These are phyloP conservation scores for Pseudochromis fuscus DNA, from an alignment of 2,797 vertebrate species.

Conservation along the genomic window DNA sequence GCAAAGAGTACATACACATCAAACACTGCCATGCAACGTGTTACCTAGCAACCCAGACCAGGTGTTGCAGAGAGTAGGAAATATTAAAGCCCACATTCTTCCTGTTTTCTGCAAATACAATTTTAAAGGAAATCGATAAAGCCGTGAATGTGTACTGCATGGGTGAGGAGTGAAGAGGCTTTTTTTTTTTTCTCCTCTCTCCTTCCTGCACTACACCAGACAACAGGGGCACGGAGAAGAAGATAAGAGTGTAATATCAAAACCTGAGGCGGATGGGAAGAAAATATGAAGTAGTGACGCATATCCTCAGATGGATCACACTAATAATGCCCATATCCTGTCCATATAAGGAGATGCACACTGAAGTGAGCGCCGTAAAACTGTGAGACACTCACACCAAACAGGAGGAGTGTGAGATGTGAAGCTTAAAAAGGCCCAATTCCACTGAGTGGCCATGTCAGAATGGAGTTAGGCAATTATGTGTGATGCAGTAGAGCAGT, in stretches of 20 bases:
- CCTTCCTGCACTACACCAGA: constrained; percentile 19
- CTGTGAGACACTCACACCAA: constrained; percentile 1
- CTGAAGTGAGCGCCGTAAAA: constrained; percentile 23
- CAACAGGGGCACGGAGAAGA: constrained; percentile 45
- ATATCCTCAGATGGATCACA: constrained; percentile 62
- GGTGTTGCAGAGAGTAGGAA: constrained; percentile 79
- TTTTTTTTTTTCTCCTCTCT: constrained; percentile 1
- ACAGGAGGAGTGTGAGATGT: constrained; percentile 51
- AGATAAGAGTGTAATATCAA: constrained; percentile 75
- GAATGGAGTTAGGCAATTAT: constrained; percentile 73
- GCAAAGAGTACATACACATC: constrained; percentile 82
- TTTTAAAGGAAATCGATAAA: constrained; percentile 82
- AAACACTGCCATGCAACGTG: constrained; percentile 76
- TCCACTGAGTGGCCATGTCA: constrained; percentile 73
- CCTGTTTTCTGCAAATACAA: constrained; percentile 77
- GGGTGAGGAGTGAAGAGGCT: constrained; percentile 41
- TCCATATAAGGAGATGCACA: constrained; percentile 36
- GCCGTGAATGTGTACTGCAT: constrained; percentile 65
- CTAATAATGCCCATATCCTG: constrained; percentile 60
- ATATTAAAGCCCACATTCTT: constrained; percentile 77
- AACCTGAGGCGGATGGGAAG: constrained; percentile 51
- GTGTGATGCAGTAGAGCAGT: constrained; percentile 55
- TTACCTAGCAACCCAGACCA: constrained; percentile 88
- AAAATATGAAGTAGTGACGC: constrained; percentile 68
- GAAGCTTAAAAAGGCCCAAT: constrained; percentile 64